phyloP scores from a whole-genome alignment of 2,888 invertebrate genomes.

The Nemotelus pantherinus region DNA sequence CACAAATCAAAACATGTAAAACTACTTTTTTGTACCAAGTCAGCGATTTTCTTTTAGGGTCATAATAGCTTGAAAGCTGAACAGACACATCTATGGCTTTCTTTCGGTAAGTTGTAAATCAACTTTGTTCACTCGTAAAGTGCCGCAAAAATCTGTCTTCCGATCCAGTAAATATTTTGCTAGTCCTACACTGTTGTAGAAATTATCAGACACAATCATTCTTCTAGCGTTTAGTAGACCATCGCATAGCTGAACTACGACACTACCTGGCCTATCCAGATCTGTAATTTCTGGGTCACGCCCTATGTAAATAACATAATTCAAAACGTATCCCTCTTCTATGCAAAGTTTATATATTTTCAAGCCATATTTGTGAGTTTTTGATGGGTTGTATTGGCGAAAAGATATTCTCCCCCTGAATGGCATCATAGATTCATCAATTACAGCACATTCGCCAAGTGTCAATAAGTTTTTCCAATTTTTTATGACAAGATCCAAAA shows the following conservation, averaged over 20 bases:
- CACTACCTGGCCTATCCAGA: too few relatives aligned
- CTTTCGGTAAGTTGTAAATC: neutral
- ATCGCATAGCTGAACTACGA: too few relatives aligned
- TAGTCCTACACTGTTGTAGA: slow-evolving; percentile 20
- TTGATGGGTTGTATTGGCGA: slow-evolving; percentile 12
- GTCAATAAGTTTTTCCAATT: slow-evolving; percentile 21
- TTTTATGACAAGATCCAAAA: slow-evolving; percentile 14
- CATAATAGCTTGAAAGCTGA: slow-evolving; percentile 15
- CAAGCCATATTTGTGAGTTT: slow-evolving; percentile 24
- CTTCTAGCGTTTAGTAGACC: slow-evolving; percentile 16
- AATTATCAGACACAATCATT: slow-evolving; percentile 15
- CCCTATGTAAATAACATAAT: slow-evolving; percentile 22
- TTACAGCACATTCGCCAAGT: slow-evolving; percentile 8
- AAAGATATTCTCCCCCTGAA: slow-evolving; percentile 17
- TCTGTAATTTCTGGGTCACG: slow-evolving; percentile 14
- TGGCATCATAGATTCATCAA: slow-evolving; percentile 13
- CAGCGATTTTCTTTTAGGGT: neutral
- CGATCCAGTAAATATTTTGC: slow-evolving; percentile 26
- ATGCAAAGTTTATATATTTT: slow-evolving; percentile 15
- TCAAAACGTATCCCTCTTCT: neutral
- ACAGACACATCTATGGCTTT: slow-evolving; percentile 7
- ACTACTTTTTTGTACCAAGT: slow-evolving; percentile 19
- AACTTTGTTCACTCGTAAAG: slow-evolving; percentile 3
- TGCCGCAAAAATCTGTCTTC: slow-evolving; percentile 4
- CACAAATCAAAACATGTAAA: neutral